Evolutionary conservation across 2,113 vertebrate species (phyloP).

Genomic region (Rhodinocichla rosea): DNA sequence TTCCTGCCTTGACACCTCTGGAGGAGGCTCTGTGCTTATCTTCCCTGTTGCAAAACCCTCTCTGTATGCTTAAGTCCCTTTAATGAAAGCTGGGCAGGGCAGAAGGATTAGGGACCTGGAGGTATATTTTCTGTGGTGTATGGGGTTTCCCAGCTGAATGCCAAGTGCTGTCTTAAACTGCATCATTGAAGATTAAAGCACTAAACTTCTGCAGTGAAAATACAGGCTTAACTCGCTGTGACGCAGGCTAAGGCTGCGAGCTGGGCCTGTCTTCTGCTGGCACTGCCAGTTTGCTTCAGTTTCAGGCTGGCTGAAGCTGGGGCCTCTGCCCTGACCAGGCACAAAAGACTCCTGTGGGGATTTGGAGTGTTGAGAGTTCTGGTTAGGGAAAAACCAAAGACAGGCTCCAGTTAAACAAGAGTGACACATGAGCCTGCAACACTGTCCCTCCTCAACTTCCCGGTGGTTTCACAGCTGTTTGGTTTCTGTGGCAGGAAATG

Average conservation of each 20-base stretch:
- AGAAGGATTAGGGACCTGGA: neutral
- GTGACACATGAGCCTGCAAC: neutral
- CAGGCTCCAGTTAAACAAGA: neutral
- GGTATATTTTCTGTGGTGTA: neutral
- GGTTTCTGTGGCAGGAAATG: neutral
- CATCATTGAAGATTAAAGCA: constrained; percentile 27
- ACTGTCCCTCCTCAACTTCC: neutral
- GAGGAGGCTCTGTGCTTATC: neutral
- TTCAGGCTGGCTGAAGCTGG: neutral
- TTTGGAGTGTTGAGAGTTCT: neutral
- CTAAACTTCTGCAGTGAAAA: constrained; percentile 22
- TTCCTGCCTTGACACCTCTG: neutral
- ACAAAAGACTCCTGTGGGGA: neutral
- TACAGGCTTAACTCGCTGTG: neutral
- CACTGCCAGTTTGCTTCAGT: neutral
- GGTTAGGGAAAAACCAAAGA: neutral
- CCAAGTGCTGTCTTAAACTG: neutral
- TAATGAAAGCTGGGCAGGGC: neutral
- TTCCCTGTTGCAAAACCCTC: neutral
- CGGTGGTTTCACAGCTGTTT: neutral
- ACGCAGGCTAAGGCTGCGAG: neutral
- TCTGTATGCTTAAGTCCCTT: neutral
- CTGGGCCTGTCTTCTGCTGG: neutral
- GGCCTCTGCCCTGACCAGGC: neutral
- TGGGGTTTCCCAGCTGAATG: neutral